Evolutionary conservation across 2,797 vertebrate species (phyloP).

Genomic region (Microctenopoma lineatum): DNA sequence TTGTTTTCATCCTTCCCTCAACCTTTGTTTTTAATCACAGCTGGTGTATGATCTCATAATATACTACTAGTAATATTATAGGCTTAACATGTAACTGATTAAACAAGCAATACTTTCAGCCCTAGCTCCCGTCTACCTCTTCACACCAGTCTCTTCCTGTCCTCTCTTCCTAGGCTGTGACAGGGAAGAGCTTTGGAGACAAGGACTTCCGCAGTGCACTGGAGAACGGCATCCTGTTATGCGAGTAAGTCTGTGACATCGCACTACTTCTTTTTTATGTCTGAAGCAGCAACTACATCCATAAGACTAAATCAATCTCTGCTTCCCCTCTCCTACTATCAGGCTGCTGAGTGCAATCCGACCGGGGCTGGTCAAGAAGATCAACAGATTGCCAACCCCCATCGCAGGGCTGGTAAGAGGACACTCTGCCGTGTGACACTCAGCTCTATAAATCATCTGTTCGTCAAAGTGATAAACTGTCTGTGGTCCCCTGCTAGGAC

Average conservation of each 20-base stretch:
- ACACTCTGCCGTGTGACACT: constrained; percentile 36
- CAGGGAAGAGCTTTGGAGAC: constrained; percentile 93
- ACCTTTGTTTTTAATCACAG: too few species aligned
- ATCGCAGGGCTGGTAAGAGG: constrained; percentile 96
- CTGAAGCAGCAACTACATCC: constrained; percentile 22
- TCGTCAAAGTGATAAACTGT: constrained; percentile 46
- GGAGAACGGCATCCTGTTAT: constrained; percentile 97
- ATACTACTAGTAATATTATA: not conserved
- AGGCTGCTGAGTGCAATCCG: constrained; percentile 97
- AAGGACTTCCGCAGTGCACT: constrained; percentile 95
- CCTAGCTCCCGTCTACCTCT: constrained; percentile 3
- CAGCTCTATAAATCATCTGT: constrained; percentile 20
- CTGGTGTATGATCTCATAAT: not conserved
- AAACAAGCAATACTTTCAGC: not conserved
- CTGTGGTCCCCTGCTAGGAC: constrained; percentile 83
- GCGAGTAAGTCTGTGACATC: constrained; percentile 90
- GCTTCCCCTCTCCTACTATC: constrained; percentile 35
- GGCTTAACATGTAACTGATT: not conserved
- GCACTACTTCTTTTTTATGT: constrained; percentile 41
- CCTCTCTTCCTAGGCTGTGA: constrained; percentile 88
- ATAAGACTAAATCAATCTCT: constrained; percentile 52
- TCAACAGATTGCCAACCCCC: constrained; percentile 96
- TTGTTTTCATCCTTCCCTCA: too few species aligned
- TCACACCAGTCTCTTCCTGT: constrained; percentile 57
- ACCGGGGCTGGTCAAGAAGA: constrained; percentile 97